phyloP scores from a whole-genome alignment of 2,797 vertebrate species.

The Staurois parvus region DNA sequence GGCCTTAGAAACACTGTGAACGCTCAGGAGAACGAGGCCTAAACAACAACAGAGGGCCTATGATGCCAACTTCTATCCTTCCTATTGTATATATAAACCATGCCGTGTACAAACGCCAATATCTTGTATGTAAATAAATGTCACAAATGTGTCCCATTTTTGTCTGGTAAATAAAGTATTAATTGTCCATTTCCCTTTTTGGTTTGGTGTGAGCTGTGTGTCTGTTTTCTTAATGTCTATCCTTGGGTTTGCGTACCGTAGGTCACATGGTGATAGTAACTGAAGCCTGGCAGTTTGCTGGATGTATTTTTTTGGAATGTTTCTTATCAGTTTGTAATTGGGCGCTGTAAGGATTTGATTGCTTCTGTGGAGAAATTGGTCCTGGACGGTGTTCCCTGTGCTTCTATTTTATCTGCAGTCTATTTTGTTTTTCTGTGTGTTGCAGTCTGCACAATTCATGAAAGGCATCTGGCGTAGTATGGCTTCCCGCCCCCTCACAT shows the following conservation, averaged over 20 bases:
- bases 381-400: not conserved
- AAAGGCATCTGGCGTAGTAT: conserved; percentile 44
- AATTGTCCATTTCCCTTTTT: not conserved
- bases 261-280: too few relatives aligned
- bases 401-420: not conserved
- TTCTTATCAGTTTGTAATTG: not conserved
- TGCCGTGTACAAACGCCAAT: too few relatives aligned
- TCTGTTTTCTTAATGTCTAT: too few relatives aligned
- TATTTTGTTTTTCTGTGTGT: conserved; percentile 37
- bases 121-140: too few relatives aligned
- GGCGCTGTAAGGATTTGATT: not conserved
- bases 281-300: not conserved
- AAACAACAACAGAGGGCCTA: not conserved
- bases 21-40: too few relatives aligned
- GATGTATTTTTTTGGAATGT: not conserved
- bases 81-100: too few relatives aligned
- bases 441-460: conserved; percentile 32
- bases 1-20: too few relatives aligned
- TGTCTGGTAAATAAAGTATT: not conserved
- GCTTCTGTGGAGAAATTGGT: not conserved
- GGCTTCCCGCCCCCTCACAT: conserved; percentile 34
- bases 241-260: too few relatives aligned
- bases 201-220: not conserved
- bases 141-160: not conserved
- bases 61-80: not conserved